These are phyloP conservation scores for Ophion ventricosus DNA, from an alignment of 2,888 invertebrate genomes.

Conservation along the genomic window DNA sequence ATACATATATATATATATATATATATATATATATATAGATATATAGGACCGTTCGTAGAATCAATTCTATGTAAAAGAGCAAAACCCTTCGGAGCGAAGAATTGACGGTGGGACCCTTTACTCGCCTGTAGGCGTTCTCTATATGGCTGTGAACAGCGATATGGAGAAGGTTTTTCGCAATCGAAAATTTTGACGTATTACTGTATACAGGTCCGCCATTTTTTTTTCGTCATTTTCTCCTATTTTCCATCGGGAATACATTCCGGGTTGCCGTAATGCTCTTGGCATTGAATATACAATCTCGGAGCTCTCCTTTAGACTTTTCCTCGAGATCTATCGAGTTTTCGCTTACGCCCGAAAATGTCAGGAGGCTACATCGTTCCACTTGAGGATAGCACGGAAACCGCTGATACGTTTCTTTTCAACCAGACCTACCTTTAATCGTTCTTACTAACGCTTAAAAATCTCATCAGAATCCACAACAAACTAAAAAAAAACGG, in stretches of 20 bases:
- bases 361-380: conserved; percentile 47
- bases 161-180: conserved; percentile 49
- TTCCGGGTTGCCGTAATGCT: conserved; percentile 52
- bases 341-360: conserved; percentile 12
- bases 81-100: conserved; percentile 50
- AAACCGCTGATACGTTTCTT: not conserved
- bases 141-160: conserved; percentile 20
- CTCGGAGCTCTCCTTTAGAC: conserved; percentile 19
- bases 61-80: conserved; percentile 64
- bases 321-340: conserved; percentile 50
- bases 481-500: not conserved
- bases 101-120: conserved; percentile 48
- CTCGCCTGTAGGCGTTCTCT: conserved; percentile 50
- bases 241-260: conserved; percentile 63
- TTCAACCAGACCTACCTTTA: conserved; percentile 1
- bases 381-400: conserved; percentile 4
- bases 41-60: conserved; percentile 23
- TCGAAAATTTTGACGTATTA: conserved; percentile 44
- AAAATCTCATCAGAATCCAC: not conserved
- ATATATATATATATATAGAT: not conserved
- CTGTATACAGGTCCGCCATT: conserved; percentile 11
- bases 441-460: not conserved
- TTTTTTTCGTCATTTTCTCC: conserved; percentile 26
- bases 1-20: conserved; percentile 4
- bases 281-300: conserved; percentile 61